Evolutionary conservation across 2,888 invertebrate species (phyloP).

Genomic region (Neoascia interrupta): DNA sequence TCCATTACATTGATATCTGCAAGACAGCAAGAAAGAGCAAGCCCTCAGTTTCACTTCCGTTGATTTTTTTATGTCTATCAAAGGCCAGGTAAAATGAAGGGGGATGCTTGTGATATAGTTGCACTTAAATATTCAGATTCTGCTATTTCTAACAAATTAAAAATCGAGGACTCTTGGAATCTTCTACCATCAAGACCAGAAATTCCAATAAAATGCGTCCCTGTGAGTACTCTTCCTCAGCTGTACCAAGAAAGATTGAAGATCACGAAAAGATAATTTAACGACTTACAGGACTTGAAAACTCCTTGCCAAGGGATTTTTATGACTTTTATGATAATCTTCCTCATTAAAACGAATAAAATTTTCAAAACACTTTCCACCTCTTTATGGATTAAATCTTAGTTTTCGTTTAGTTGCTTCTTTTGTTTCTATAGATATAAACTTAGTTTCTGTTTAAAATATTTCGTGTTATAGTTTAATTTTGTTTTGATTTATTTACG

Average conservation of each 20-base stretch:
- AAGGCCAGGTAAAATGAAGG: too few species aligned
- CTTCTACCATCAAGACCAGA: neutral
- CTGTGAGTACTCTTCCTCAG: neutral
- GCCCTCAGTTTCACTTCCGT: constrained; percentile 8
- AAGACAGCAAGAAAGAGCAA: constrained; percentile 11
- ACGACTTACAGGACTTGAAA: too few species aligned
- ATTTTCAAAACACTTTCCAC: too few species aligned
- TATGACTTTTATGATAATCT: neutral
- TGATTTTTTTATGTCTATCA: too few species aligned
- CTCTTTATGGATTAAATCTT: too few species aligned
- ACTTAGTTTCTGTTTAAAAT: too few species aligned
- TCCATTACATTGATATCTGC: neutral
- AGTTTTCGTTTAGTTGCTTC: too few species aligned
- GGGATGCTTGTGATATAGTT: neutral
- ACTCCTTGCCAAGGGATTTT: neutral
- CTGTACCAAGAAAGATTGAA: neutral
- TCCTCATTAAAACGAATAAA: neutral
- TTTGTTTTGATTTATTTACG: neutral
- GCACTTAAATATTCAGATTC: neutral
- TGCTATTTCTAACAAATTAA: neutral
- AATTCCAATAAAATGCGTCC: neutral
- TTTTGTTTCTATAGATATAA: too few species aligned
- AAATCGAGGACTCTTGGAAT: neutral
- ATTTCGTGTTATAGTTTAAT: too few species aligned
- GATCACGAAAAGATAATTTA: neutral